These are phyloP conservation scores for Dolichomitus sp. DNA, from an alignment of 2,888 invertebrate genomes.

Conservation along the genomic window DNA sequence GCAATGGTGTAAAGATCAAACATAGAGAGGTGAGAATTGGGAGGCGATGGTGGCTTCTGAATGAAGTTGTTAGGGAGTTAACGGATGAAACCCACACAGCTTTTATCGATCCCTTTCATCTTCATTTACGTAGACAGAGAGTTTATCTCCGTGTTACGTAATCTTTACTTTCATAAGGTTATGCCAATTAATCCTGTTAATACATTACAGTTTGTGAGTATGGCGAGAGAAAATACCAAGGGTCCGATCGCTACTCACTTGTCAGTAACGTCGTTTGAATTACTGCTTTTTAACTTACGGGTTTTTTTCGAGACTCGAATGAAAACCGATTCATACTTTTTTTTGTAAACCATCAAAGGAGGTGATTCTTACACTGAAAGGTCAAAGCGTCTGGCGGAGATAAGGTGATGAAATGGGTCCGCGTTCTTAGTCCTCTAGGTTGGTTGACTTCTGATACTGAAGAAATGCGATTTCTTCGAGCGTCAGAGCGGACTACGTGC, in stretches of 20 bases:
- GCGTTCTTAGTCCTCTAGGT: neutral
- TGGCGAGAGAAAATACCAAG: neutral
- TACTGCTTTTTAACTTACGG: neutral
- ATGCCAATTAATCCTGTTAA: slow-evolving; percentile 40
- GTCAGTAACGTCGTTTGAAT: neutral
- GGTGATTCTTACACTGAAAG: neutral
- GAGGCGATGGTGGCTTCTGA: slow-evolving; percentile 23
- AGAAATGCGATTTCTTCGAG: slow-evolving; percentile 49
- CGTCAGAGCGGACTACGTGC: slow-evolving; percentile 27
- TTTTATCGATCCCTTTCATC: neutral
- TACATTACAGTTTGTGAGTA: neutral
- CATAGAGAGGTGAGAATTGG: neutral
- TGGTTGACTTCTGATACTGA: slow-evolving; percentile 12
- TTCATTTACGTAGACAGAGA: neutral
- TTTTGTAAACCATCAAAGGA: neutral
- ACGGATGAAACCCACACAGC: neutral
- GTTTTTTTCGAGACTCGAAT: neutral
- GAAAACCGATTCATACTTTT: neutral
- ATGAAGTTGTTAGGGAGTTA: slow-evolving; percentile 39
- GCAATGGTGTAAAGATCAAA: slow-evolving; percentile 12
- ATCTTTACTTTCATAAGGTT: neutral
- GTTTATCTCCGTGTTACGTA: slow-evolving; percentile 9
- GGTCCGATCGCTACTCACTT: neutral
- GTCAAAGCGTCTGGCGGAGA: slow-evolving; percentile 11
- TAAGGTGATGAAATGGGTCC: slow-evolving; percentile 20